phyloP scores from a whole-genome alignment of 37 sponge, comb jelly and placozoan genomes.

The Axinella damicornis region DNA sequence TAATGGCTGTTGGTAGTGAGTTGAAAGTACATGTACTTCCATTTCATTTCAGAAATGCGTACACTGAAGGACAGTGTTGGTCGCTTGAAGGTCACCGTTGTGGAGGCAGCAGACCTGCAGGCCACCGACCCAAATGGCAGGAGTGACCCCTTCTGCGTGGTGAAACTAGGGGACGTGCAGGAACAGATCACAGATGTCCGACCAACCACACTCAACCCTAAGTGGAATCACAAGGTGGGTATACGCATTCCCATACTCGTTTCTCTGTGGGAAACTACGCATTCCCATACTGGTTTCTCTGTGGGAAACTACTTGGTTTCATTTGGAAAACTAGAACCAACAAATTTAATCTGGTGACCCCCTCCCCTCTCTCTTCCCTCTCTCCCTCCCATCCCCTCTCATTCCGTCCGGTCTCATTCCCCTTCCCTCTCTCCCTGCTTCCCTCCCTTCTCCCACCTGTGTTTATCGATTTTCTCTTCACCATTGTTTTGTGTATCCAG shows the following conservation, averaged over 20 bases:
- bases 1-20: no score
- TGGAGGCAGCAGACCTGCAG: slow-evolving; percentile 70
- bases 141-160: slow-evolving; percentile 87
- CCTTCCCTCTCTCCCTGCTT: no score
- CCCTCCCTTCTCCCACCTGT: background rate
- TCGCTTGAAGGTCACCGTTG: slow-evolving; percentile 57
- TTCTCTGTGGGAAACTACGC: no score
- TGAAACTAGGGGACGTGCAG: slow-evolving; percentile 57
- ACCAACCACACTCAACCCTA: slow-evolving; percentile 64
- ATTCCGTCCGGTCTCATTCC: no score
- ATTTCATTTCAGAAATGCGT: slow-evolving; percentile 1
- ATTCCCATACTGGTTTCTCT: no score
- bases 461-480: background rate
- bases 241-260: no score
- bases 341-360: background rate
- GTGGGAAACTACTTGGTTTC: no score
- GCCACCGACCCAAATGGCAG: slow-evolving; percentile 68
- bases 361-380: no score
- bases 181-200: slow-evolving; percentile 73
- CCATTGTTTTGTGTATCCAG: slow-evolving; percentile 17
- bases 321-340: background rate
- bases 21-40: no score
- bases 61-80: slow-evolving; percentile 47
- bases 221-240: slow-evolving; percentile 81
- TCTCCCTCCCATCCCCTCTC: no score